A percentile compares a stretch with the other conserved stretches of the same genome.
Conservation (phyloP, 2,888 invertebrate genomes). For the Melipona bicolor region DNA sequence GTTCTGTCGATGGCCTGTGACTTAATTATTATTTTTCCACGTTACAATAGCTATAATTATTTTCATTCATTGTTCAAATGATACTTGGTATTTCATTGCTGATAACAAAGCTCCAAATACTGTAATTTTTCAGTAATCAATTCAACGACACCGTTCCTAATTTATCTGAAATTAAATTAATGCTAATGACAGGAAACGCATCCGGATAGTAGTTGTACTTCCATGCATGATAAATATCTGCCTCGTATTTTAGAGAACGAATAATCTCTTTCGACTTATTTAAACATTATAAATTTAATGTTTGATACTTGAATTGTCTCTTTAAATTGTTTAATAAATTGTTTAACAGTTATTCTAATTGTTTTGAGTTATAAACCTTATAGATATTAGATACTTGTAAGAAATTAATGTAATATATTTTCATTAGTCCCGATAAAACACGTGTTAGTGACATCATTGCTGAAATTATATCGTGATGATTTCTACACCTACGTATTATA, state of each 20-base stretch:
- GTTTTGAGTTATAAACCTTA: neutral
- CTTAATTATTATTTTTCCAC: neutral
- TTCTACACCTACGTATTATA: slow-evolving; percentile 10
- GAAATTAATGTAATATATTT: neutral
- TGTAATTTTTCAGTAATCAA: neutral
- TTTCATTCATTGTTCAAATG: slow-evolving; percentile 4
- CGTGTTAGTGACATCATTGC: slow-evolving; percentile 49
- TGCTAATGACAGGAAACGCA: slow-evolving; percentile 57
- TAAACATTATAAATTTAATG: neutral
- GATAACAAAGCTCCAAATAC: slow-evolving; percentile 1
- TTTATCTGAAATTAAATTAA: slow-evolving; percentile 42
- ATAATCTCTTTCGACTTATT: neutral
- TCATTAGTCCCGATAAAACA: neutral
- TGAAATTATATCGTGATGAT: slow-evolving; percentile 10
- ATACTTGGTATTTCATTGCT: slow-evolving; percentile 14
- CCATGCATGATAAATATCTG: slow-evolving; percentile 19
- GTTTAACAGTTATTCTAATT: neutral
- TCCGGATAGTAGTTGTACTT: slow-evolving; percentile 57
- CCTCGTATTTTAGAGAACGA: neutral
- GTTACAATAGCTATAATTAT: neutral
- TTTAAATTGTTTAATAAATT: neutral
- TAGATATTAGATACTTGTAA: neutral
- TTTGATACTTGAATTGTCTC: neutral
- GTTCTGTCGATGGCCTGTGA: too few relatives aligned
- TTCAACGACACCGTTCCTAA: slow-evolving; percentile 1